Evolutionary conservation across 2,797 vertebrate genomes (phyloP).

Genomic region (Ambastaia sidthimunki): DNA sequence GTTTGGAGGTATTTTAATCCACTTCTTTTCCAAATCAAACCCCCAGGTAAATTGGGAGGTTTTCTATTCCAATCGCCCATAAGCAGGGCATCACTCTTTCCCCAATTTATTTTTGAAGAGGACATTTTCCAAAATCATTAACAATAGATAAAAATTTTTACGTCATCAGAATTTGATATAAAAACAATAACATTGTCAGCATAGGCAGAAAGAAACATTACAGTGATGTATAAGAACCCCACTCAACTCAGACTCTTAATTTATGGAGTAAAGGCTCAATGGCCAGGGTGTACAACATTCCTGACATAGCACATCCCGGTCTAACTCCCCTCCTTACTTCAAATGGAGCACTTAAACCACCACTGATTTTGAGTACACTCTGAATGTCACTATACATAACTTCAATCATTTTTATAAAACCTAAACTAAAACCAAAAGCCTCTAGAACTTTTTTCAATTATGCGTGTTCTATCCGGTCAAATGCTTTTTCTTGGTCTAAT

Average conservation of each 20-base stretch:
- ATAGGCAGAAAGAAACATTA: not conserved
- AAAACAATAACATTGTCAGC: not conserved
- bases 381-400: not conserved
- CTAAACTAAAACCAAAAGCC: not conserved
- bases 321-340: not conserved
- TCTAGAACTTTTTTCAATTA: not conserved
- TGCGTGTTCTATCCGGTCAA: no score
- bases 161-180: not conserved
- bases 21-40: not conserved
- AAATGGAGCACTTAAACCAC: not conserved
- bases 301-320: not conserved
- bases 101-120: not conserved
- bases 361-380: not conserved
- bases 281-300: not conserved
- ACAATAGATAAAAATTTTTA: not conserved
- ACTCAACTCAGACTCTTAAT: not conserved
- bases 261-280: not conserved
- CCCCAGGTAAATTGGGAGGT: not conserved
- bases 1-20: not conserved
- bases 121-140: not conserved
- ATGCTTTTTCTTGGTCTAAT: no score
- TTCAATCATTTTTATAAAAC: not conserved
- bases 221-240: not conserved
- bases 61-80: not conserved
- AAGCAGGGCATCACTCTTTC: not conserved